A percentile compares a stretch with the other conserved stretches of the same genome.
phyloP scores from a whole-genome alignment of 2,113 vertebrate species.

The Pristiophorus japonicus region DNA sequence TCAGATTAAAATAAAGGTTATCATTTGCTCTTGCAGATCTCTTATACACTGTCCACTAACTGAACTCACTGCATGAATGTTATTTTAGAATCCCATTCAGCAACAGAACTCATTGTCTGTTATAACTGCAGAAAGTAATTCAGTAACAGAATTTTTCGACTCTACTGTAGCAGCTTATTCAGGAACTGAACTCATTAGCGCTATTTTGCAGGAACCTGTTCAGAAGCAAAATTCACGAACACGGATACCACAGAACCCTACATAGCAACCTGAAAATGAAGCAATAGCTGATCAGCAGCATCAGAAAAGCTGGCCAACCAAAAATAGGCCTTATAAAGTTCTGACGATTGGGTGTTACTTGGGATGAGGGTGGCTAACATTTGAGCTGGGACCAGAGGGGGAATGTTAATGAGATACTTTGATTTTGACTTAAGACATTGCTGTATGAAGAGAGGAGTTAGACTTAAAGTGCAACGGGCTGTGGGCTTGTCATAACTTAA shows the following conservation, averaged over 20 bases:
- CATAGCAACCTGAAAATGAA: neutral
- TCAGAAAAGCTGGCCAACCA: neutral
- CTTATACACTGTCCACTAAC: conserved; percentile 8
- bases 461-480: neutral
- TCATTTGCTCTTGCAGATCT: conserved; percentile 44
- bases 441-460: neutral
- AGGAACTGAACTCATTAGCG: neutral
- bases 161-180: neutral
- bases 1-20: conserved; percentile 52
- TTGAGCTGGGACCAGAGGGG: too few relatives aligned
- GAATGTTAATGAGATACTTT: neutral
- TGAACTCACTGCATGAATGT: neutral
- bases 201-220: neutral
- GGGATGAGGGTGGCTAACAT: too few relatives aligned
- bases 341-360: too few relatives aligned
- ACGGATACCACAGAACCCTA: neutral
- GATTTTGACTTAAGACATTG: neutral
- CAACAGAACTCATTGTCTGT: neutral
- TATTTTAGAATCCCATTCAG: neutral
- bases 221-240: neutral
- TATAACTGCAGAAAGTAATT: neutral
- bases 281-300: neutral
- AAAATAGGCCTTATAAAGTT: neutral
- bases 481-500: neutral
- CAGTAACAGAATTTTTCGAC: neutral